Conservation (phyloP, 37 sponge, comb jelly and placozoan species). For the Oopsacas minuta region DNA sequence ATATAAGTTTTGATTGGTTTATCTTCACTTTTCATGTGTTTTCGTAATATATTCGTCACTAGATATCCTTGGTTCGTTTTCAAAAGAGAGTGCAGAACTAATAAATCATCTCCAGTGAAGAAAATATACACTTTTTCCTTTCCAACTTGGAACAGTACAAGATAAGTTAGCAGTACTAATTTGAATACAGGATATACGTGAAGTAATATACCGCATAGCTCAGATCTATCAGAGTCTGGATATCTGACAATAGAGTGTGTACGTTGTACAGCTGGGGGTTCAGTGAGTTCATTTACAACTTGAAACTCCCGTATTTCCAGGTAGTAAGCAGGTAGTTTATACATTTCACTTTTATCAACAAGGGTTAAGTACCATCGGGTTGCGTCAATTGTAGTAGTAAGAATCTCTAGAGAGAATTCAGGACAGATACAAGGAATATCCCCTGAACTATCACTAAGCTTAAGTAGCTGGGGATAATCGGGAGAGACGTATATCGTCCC, state of each 20-base stretch:
- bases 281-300: background rate
- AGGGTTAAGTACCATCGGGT: background rate
- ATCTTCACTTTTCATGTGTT: background rate
- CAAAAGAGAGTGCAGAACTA: background rate
- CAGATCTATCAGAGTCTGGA: background rate
- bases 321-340: background rate
- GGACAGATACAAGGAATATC: background rate
- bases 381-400: background rate
- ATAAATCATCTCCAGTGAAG: background rate
- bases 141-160: background rate
- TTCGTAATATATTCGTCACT: background rate
- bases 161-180: background rate
- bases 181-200: conserved; percentile 1
- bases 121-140: background rate
- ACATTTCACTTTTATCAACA: background rate
- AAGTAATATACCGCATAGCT: background rate
- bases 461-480: background rate
- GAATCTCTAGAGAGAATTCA: background rate
- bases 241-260: background rate
- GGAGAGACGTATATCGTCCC: background rate
- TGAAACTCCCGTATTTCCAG: background rate
- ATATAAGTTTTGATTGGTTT: background rate
- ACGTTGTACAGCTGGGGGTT: background rate
- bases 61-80: background rate
- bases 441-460: background rate